These are phyloP conservation scores for Euphonia xanthogaster DNA, from an alignment of 2,797 vertebrate species.

Conservation along the genomic window DNA sequence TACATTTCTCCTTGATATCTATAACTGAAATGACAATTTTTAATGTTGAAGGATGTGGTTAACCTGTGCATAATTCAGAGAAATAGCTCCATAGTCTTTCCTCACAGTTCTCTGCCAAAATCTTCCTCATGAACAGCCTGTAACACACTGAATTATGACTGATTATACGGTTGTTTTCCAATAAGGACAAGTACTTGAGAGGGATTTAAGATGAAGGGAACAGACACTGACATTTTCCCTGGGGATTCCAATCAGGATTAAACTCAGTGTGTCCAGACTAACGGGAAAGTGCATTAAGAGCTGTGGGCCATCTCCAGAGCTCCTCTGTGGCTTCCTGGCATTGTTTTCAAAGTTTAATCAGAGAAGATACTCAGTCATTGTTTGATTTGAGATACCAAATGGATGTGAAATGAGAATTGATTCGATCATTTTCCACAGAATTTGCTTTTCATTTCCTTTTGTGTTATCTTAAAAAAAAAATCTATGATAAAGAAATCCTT, in stretches of 20 bases:
- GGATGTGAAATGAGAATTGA: neutral
- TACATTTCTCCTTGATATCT: neutral
- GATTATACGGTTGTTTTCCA: neutral
- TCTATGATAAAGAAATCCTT: neutral
- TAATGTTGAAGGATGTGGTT: neutral
- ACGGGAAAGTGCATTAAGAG: neutral
- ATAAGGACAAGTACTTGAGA: neutral
- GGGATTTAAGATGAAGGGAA: slow-evolving; percentile 20
- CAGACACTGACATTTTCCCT: neutral
- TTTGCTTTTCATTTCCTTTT: neutral
- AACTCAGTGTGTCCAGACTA: neutral
- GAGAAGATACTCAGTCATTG: neutral
- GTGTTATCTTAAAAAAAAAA: neutral
- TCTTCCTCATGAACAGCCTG: neutral
- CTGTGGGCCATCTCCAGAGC: neutral
- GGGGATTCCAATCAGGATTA: slow-evolving; percentile 31
- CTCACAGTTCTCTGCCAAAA: neutral
- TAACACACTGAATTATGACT: neutral
- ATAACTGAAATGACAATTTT: neutral
- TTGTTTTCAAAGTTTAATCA: neutral
- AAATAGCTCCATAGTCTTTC: neutral
- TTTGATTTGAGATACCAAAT: neutral
- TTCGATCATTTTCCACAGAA: neutral
- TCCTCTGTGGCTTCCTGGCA: neutral
- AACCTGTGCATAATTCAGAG: neutral